Base-by-base conservation (phyloP, 2,888 invertebrate species). In the Bugula neritina region DNA sequence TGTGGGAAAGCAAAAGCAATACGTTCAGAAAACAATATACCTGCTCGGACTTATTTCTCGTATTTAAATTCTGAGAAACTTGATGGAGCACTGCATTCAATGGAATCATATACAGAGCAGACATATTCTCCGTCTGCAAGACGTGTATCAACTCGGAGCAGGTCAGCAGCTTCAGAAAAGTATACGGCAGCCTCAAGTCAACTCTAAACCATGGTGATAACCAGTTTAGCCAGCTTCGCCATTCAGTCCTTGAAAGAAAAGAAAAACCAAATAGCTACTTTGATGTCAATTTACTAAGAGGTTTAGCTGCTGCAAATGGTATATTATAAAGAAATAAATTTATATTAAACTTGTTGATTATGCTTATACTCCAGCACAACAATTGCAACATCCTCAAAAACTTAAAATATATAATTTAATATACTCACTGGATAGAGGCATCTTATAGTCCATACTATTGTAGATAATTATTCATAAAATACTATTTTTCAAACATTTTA, bases 151-250 rank as follows among this genome's bases (percentile, higher is more conserved):
- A n/a, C 31, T 63, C 31, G 21, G 27, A 13, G 5, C 17, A 3
- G 10, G 21, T 63, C 31, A 63, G 31, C 63, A 63, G n/a, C 10
- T 63, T 25, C 10, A 63, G 13, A n/a, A 63, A 34, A 10, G 63
- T 31, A 13, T 63, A 31, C 17, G 63, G 27, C 27, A 63, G n/a
- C 34, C 31, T 34, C 10, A 27, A n/a, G 63, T 63, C 63, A n/a
- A 25, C 21, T n/a, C n/a, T 63, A n/a, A 63, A 63, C 63, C 63
- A 63, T 17, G 63, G 63, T 13, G 21, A 17, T 27, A 63, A 31
- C 63, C 63, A 63, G 31, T 31, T 27, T 5, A 63, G 31, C 63
- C 63, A 63, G 3, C 3, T n/a, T 31, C 34, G 27, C 63, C 63
- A 63, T 27, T 63, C 63, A 13, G 2, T 27, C 31, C 63, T 63